A percentile compares a stretch with the other conserved stretches of the same genome.
Conservation (phyloP, 2,113 vertebrate genomes). For the Nipponia nippon region DNA sequence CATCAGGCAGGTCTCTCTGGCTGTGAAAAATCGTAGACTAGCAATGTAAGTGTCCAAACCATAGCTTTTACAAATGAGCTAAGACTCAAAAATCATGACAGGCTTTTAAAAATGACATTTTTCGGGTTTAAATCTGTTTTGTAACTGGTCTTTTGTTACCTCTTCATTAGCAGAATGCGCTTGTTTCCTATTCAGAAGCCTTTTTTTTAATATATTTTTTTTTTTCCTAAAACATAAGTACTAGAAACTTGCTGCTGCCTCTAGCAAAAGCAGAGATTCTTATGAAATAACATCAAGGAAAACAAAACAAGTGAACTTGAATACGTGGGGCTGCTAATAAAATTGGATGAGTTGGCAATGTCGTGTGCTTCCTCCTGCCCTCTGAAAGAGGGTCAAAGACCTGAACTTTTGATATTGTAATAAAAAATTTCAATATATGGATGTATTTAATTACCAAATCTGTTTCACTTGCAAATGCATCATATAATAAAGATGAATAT, state of each 20-base stretch:
- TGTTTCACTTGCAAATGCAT: background rate
- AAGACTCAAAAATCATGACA: background rate
- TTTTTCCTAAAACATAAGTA: background rate
- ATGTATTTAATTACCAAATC: background rate
- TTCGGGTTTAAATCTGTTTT: background rate
- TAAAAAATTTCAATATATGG: background rate
- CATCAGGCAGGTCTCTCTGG: background rate
- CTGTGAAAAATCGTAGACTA: background rate
- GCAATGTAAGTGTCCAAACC: background rate
- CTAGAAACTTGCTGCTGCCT: background rate
- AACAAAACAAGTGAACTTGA: background rate
- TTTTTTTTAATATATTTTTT: background rate
- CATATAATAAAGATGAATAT: background rate
- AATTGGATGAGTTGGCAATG: background rate
- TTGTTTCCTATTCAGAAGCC: background rate
- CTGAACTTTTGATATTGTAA: background rate
- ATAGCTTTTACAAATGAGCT: background rate
- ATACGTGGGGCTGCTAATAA: background rate
- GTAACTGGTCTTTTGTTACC: background rate
- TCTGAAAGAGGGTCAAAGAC: background rate
- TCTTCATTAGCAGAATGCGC: background rate
- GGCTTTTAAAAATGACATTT: background rate
- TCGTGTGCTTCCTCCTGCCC: background rate
- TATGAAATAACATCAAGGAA: background rate
- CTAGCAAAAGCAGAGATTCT: background rate